These are phyloP conservation scores for Scomber japonicus DNA, from an alignment of 2,113 vertebrate species.

Conservation along the genomic window DNA sequence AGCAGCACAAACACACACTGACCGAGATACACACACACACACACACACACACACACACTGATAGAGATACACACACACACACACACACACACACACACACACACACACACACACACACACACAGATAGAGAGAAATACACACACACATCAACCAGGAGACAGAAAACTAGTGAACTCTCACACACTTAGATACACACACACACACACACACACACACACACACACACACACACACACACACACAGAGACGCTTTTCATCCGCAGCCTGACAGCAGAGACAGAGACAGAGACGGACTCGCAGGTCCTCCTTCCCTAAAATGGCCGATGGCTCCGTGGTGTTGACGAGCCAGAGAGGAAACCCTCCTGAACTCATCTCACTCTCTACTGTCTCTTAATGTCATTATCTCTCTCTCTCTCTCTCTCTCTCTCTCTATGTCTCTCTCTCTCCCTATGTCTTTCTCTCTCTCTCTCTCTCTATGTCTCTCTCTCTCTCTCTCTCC, in stretches of 20 bases:
- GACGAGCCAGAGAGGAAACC: slow-evolving; percentile 9
- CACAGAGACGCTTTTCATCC: slow-evolving; percentile 3
- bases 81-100: too few relatives aligned
- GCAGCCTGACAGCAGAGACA: too few relatives aligned
- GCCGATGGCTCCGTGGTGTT: slow-evolving; percentile 13
- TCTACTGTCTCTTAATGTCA: neutral
- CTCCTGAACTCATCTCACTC: neutral
- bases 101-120: too few relatives aligned
- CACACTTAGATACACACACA: slow-evolving; percentile 1
- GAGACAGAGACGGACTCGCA: slow-evolving; percentile 8
- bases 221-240: slow-evolving; percentile 27
- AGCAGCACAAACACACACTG: slow-evolving; percentile 31
- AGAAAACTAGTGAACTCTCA: slow-evolving; percentile 6
- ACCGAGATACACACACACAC: too few relatives aligned
- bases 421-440: too few relatives aligned
- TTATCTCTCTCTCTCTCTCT: neutral
- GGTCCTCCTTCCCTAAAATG: slow-evolving; percentile 57
- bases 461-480: too few relatives aligned
- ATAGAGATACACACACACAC: too few relatives aligned
- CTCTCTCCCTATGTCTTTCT: too few relatives aligned
- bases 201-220: too few relatives aligned
- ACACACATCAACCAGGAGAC: neutral
- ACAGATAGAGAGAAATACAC: neutral
- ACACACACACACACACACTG: too few relatives aligned
- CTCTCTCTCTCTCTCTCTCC: too few relatives aligned